Evolutionary conservation across 2,113 vertebrate species (phyloP).

Genomic region (Stomatorhinus ivindoensis): DNA sequence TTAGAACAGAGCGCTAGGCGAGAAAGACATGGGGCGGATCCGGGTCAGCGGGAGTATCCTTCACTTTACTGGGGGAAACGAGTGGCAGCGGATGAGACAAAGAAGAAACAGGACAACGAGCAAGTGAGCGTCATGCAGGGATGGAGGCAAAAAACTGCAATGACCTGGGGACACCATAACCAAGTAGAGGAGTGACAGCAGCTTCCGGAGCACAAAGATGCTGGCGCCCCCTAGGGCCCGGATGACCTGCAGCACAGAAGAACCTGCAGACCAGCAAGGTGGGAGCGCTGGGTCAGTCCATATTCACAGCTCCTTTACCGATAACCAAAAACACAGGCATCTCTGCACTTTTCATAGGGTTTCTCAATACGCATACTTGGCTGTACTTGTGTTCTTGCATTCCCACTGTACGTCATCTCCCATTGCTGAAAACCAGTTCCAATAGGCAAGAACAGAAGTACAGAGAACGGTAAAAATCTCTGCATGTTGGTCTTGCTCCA

Average conservation of each 20-base stretch:
- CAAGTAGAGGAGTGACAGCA: constrained; percentile 68
- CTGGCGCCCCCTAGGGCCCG: constrained; percentile 52
- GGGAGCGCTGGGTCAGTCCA: neutral
- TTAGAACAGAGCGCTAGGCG: neutral
- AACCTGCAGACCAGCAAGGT: constrained; percentile 38
- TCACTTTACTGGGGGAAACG: neutral
- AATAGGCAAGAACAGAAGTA: neutral
- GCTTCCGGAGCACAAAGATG: constrained; percentile 52
- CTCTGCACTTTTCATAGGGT: neutral
- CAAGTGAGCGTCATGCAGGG: neutral
- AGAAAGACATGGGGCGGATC: neutral
- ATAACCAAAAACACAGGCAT: neutral
- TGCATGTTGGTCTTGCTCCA: neutral
- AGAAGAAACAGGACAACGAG: neutral
- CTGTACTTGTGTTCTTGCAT: neutral
- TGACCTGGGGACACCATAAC: constrained; percentile 76
- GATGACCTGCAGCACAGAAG: constrained; percentile 47
- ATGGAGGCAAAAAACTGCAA: constrained; percentile 29
- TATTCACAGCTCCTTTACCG: neutral
- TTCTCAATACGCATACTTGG: neutral
- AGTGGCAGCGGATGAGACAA: no score
- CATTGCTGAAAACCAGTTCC: neutral
- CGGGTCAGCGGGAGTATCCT: neutral
- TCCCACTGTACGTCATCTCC: neutral
- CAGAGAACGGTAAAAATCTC: neutral